A percentile compares a stretch with the other conserved stretches of the same genome.
Evolutionary conservation across 1,140 invertebrate species (phyloP).

Genomic region (Bombus affinis): DNA sequence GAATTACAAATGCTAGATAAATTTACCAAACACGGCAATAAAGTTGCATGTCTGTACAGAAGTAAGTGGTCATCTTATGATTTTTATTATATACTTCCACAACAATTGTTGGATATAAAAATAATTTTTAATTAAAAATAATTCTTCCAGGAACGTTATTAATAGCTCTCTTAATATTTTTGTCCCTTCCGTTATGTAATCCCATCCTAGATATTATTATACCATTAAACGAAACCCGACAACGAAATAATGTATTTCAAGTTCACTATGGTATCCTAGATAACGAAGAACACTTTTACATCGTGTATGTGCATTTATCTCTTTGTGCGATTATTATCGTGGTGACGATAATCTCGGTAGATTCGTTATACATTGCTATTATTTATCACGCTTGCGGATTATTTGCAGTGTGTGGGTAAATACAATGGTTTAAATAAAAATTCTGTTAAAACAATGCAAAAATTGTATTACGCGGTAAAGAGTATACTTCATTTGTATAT

Average conservation of each 20-base stretch:
- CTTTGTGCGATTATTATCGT: neutral
- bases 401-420: conserved; percentile 34
- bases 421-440: neutral
- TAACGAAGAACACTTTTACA: neutral
- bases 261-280: neutral
- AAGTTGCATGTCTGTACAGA: neutral
- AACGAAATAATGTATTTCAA: neutral
- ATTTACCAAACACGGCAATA: neutral
- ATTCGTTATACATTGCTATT: conserved; percentile 18
- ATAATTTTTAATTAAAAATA: neutral
- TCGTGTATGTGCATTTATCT: neutral
- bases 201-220: neutral
- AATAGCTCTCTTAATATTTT: neutral
- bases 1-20: neutral
- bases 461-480: neutral
- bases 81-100: neutral
- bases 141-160: neutral
- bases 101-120: neutral
- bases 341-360: neutral
- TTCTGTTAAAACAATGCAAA: neutral
- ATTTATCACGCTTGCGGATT: conserved; percentile 11
- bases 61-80: neutral
- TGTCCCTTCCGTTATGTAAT: neutral
- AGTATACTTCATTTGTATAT: neutral
- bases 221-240: conserved; percentile 24